Base-by-base conservation (phyloP, 2,797 vertebrate species). In the Eospalax fontanierii region DNA sequence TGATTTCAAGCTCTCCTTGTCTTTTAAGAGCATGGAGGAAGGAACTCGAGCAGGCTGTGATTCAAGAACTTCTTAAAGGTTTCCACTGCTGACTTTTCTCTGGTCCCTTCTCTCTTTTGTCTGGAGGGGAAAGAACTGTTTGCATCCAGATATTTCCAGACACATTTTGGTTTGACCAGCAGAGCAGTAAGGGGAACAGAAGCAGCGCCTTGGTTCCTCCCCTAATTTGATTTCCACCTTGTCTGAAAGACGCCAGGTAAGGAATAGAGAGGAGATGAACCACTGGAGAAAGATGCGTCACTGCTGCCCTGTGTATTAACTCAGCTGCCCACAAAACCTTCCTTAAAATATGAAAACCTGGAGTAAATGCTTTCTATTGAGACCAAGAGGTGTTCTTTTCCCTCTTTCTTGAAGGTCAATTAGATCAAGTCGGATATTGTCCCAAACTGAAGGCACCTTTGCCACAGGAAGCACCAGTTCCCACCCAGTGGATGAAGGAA, bases 1-100 rank as follows among this genome's bases (percentile, higher is more conserved):
- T 22, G 33, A 82, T 85, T 4, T 96, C 81, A 95, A 94, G 87
- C 78, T 95, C 71, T 93, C 79, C 63, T 30, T 86, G 71, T 89
- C 89, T 90, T 93, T 26, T 33, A 90, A 71, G 83, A 76, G 57
- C 85, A 30, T 75, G 46, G 89, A 70, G 30, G 59, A 94, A n/a
- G 30, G 57, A 86, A 89, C 2, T 33, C 26, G 1, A 81, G 59
- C 66, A 86, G 61, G 14, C 63, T 78, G 0, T 40, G 70, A 70
- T 10, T 46, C 84, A n/a, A 66, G 57, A 61, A 38, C 59, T 93
- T 93, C 65, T 21, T 12, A 84, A 92, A 96, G 85, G 59, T 74
- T 96, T 73, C 54, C 28, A 68, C 11, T n/a, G 33, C 18, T 43
- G 43, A 87, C 61, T 87, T 95, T 94, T 86, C 82, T 66, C 82